Evolutionary conservation across 2,888 invertebrate genomes (phyloP), one percentile per base, ranked within the genome.

Genomic region (Ennomos quercinarius): DNA sequence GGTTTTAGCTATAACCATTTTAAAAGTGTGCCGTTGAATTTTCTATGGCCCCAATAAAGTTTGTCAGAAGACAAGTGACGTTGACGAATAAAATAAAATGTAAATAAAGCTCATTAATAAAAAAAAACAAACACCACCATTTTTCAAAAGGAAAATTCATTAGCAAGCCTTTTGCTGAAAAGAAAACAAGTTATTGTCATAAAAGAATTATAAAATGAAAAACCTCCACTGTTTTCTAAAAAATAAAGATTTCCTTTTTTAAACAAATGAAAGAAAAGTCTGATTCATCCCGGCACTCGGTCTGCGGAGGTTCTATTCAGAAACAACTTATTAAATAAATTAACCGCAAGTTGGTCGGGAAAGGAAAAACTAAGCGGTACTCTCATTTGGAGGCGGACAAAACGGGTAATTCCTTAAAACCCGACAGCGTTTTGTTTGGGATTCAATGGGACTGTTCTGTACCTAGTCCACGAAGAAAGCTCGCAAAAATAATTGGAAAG

Each of bases 401-500:
- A 91, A 79, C 76, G 74, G 80, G 85, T 87, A 88, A 87, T 90
- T 86, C 85, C 89, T 87, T 87, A 84, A 88, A 89, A 80, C 83
- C 77, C 74, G 72, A 70, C 82, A 78, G 79, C 73, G 84, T 89
- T 87, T 81, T 89, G 79, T 84, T 81, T 72, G 73, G 72, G 71
- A 81, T 85, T 89, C 85, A 87, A 71, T 80, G 77, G 75, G 78
- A 80, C 50, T 60, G 54, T 60, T 81, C 79, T 82, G 81, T 83
- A 82, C 81, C 80, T 82, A 83, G 84, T 80, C 79, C 50, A 81
- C 75, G 79, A 88, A 90, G 88, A 87, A 89, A 90, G 82, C 81
- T 84, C 81, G 86, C 86, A 90, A 84, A 91, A 89, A 91, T 92
- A 92, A 92, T 91, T 91, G 87, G 86, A 89, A 91, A 91, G 89